Percentiles rank a stretch among this genome's conserved stretches.
Conservation (phyloP, 2,113 vertebrate genomes). For the Oreochromis spilurus region DNA sequence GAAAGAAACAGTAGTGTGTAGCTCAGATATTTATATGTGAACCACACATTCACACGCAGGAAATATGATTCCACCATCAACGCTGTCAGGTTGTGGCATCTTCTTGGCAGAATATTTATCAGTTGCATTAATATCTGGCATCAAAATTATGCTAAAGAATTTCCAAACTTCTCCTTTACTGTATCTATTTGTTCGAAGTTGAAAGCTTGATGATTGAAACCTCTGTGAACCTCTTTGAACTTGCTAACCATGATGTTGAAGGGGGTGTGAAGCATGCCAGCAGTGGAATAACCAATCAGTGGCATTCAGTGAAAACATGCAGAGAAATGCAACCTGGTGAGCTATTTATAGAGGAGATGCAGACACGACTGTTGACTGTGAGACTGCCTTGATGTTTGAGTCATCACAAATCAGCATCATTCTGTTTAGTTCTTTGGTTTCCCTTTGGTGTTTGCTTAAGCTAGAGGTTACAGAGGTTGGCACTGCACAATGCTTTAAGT, state of each 20-base stretch:
- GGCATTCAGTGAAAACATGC: background rate
- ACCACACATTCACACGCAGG: background rate
- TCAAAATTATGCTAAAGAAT: background rate
- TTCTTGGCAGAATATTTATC: slow-evolving; percentile 52
- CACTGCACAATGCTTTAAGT: background rate
- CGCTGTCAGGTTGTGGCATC: slow-evolving; percentile 1
- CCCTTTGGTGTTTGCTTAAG: background rate
- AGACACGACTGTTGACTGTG: slow-evolving; percentile 5
- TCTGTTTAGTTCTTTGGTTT: background rate
- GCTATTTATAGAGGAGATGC: slow-evolving; percentile 22
- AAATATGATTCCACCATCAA: background rate
- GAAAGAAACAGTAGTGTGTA: background rate
- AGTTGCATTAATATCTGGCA: slow-evolving; percentile 20
- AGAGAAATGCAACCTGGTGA: slow-evolving; percentile 10
- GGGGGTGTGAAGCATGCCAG: background rate
- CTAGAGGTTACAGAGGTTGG: background rate
- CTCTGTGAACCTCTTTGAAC: background rate
- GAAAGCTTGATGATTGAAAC: slow-evolving; percentile 8
- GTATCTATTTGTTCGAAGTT: background rate
- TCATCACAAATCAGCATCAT: slow-evolving; percentile 5
- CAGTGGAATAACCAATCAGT: background rate
- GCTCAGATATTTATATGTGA: background rate
- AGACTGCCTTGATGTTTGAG: slow-evolving; percentile 20
- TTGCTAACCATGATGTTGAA: background rate
- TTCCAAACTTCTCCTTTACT: background rate